Conservation (phyloP, 2,888 invertebrate genomes). For the Nomada flava region DNA sequence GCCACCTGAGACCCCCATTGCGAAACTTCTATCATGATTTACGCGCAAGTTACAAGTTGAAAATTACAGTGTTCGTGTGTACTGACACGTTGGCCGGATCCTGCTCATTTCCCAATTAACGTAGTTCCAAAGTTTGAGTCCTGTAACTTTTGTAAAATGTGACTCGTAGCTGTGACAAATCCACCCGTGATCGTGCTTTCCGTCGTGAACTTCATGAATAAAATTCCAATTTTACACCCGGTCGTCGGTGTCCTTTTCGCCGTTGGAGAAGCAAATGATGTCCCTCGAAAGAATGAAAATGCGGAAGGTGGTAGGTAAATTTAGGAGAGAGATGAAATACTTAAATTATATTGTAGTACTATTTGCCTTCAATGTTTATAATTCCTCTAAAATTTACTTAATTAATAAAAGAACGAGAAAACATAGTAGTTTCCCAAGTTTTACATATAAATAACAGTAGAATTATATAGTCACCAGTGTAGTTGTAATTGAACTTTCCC, state of each 20-base stretch:
- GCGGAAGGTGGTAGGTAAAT: background rate
- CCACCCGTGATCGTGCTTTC: background rate
- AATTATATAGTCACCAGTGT: too few relatives aligned
- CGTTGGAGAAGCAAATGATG: background rate
- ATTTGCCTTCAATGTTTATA: background rate
- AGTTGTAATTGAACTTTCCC: too few relatives aligned
- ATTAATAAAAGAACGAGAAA: too few relatives aligned
- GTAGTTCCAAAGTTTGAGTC: background rate
- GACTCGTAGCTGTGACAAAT: conserved; percentile 4
- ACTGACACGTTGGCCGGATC: background rate
- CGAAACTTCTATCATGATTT: conserved; percentile 8
- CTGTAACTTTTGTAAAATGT: conserved; percentile 13
- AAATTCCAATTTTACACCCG: conserved; percentile 17
- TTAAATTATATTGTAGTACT: background rate
- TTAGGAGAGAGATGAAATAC: background rate
- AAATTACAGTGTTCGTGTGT: background rate
- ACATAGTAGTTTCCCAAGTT: too few relatives aligned
- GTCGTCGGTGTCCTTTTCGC: background rate
- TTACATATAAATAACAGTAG: too few relatives aligned
- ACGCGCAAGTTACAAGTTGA: conserved; percentile 1
- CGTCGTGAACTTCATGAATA: conserved; percentile 18
- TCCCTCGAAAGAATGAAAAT: background rate
- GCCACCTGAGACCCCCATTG: conserved; percentile 9
- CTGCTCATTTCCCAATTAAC: conserved; percentile 30
- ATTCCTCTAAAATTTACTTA: too few relatives aligned